phyloP scores from a whole-genome alignment of 2,888 invertebrate species.

The Fragum sueziense region DNA sequence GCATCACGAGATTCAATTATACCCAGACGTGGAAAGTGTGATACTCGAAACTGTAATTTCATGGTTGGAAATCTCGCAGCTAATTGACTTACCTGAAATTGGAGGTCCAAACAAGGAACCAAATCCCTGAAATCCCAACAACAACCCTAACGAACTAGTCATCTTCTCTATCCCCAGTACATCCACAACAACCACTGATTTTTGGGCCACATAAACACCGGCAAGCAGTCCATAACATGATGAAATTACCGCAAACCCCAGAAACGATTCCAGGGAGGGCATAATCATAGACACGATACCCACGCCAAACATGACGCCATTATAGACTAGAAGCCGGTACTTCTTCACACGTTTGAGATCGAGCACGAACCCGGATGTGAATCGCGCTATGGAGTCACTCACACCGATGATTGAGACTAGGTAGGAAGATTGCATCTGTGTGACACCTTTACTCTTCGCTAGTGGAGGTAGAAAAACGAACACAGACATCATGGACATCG shows the following conservation, averaged over 20 bases:
- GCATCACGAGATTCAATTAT: too few relatives aligned
- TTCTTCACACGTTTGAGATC: conserved; percentile 65
- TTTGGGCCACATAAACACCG: conserved; percentile 71
- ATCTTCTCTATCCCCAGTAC: conserved; percentile 69
- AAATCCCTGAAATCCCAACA: conserved; percentile 72
- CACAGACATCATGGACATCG: conserved; percentile 65
- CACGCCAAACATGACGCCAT: conserved; percentile 61
- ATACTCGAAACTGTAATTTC: too few relatives aligned
- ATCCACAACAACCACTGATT: conserved; percentile 71
- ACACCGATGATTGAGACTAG: conserved; percentile 94
- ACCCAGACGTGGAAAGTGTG: too few relatives aligned
- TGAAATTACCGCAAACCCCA: conserved; percentile 59
- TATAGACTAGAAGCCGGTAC: conserved; percentile 62
- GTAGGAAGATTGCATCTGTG: conserved; percentile 84
- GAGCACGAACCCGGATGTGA: conserved; percentile 82
- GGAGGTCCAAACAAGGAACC: conserved; percentile 73
- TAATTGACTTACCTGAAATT: conserved; percentile 66
- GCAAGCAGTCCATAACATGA: conserved; percentile 65
- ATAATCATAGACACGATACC: conserved; percentile 61
- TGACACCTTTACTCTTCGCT: conserved; percentile 62
- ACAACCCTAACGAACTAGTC: conserved; percentile 71
- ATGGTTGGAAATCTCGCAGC: background rate
- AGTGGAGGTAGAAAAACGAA: conserved; percentile 70
- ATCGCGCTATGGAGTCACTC: conserved; percentile 94
- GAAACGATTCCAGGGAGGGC: conserved; percentile 59